phyloP scores from a whole-genome alignment of 2,888 invertebrate genomes.

The Polyommatus icarus region DNA sequence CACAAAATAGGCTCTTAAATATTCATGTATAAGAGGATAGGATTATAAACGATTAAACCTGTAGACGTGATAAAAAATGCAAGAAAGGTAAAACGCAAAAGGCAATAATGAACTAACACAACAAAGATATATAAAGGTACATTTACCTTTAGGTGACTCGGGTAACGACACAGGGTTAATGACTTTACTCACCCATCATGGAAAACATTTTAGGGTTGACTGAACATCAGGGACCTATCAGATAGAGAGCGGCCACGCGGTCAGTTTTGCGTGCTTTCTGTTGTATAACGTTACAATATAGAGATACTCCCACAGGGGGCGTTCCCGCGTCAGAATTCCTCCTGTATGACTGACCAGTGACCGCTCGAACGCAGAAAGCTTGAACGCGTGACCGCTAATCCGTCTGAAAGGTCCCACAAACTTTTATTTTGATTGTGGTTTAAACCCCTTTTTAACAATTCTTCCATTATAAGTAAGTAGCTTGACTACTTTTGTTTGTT shows the following conservation, averaged over 20 bases:
- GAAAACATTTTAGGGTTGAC: neutral
- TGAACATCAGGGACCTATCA: neutral
- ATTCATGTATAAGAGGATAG: too few species aligned
- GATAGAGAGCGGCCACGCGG: too few species aligned
- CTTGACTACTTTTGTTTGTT: too few species aligned
- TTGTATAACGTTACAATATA: too few species aligned
- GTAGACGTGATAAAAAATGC: neutral
- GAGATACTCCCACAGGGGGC: too few species aligned
- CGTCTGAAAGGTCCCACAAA: neutral
- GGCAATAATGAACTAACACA: neutral
- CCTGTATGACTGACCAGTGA: too few species aligned
- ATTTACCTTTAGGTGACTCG: neutral
- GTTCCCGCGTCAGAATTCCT: too few species aligned
- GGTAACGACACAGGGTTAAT: neutral
- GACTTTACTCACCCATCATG: neutral
- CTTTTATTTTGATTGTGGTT: neutral
- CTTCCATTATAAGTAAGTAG: too few species aligned
- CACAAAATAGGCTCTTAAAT: too few species aligned
- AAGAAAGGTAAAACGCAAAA: neutral
- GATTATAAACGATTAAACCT: neutral
- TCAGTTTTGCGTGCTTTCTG: too few species aligned
- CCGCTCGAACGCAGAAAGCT: too few species aligned
- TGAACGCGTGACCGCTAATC: too few species aligned
- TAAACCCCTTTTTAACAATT: neutral
- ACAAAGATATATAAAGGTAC: neutral